These are phyloP conservation scores for Eupristina koningsbergeri DNA, from an alignment of 1,140 invertebrate genomes.

Conservation along the genomic window DNA sequence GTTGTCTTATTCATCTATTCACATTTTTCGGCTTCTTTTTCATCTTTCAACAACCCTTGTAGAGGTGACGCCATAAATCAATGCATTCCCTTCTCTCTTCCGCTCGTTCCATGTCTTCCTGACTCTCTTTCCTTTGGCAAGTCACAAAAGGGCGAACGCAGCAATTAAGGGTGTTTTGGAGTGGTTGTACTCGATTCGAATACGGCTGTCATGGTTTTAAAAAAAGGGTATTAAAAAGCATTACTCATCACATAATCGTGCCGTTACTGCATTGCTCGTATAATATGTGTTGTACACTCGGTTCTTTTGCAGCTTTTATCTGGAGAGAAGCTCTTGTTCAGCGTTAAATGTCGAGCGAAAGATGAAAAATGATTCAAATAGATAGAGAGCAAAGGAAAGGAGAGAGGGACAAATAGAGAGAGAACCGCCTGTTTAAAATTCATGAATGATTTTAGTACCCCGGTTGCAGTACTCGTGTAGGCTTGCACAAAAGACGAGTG, in stretches of 20 bases:
- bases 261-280: slow-evolving; percentile 26
- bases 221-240: slow-evolving; percentile 72
- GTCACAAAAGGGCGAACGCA: slow-evolving; percentile 63
- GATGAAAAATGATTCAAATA: slow-evolving; percentile 71
- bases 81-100: slow-evolving; percentile 36
- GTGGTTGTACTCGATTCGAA: slow-evolving; percentile 66
- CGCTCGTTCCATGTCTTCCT: slow-evolving; percentile 42
- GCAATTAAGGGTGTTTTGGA: slow-evolving; percentile 75
- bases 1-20: slow-evolving; percentile 30
- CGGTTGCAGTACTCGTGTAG: slow-evolving; percentile 49
- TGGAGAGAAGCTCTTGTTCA: slow-evolving; percentile 35
- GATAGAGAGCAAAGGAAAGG: neutral
- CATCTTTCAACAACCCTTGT: slow-evolving; percentile 37
- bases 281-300: slow-evolving; percentile 21
- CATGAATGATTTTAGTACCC: slow-evolving; percentile 69
- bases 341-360: slow-evolving; percentile 64
- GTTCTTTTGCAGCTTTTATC: slow-evolving; percentile 46
- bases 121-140: slow-evolving; percentile 42
- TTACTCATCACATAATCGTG: slow-evolving; percentile 74
- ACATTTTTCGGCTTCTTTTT: slow-evolving; percentile 41
- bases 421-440: slow-evolving; percentile 71
- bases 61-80: slow-evolving; percentile 57
- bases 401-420: neutral
- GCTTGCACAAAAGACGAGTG: slow-evolving; percentile 53
- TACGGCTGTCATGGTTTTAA: slow-evolving; percentile 58